Percentiles rank a stretch among this genome's conserved stretches.
phyloP scores from a whole-genome alignment of 2,113 vertebrate species.

The Piliocolobus tephrosceles region DNA sequence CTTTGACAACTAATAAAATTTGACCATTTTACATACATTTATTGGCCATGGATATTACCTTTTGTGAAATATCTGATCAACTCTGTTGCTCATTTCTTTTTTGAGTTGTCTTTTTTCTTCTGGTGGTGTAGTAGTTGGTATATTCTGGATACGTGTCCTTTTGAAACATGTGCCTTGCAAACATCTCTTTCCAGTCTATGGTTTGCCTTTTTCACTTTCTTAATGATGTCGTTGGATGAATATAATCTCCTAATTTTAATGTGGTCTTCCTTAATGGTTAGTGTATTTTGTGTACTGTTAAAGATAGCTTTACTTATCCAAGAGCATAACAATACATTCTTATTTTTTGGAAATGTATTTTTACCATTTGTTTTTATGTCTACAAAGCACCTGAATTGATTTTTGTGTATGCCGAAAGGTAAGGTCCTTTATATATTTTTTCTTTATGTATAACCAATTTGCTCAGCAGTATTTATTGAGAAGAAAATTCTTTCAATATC shows the following conservation, averaged over 20 bases:
- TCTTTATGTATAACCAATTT: background rate
- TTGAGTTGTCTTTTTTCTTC: background rate
- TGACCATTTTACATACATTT: background rate
- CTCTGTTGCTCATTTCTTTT: background rate
- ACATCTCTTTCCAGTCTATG: background rate
- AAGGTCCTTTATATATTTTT: background rate
- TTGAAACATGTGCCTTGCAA: background rate
- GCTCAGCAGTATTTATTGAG: background rate
- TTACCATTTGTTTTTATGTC: background rate
- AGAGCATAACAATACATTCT: background rate
- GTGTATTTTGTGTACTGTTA: background rate
- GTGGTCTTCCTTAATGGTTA: background rate
- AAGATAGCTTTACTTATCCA: background rate
- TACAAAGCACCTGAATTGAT: background rate
- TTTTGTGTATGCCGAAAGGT: background rate
- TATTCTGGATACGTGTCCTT: background rate
- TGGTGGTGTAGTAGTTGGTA: background rate
- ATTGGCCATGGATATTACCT: background rate
- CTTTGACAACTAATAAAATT: background rate
- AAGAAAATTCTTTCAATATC: background rate
- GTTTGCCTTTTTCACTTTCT: background rate
- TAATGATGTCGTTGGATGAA: background rate
- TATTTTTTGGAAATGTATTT: background rate
- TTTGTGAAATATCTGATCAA: background rate
- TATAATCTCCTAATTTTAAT: slow-evolving; percentile 19